Base-by-base conservation (phyloP, 2,888 invertebrate genomes). In the Azorinus chamasolen region DNA sequence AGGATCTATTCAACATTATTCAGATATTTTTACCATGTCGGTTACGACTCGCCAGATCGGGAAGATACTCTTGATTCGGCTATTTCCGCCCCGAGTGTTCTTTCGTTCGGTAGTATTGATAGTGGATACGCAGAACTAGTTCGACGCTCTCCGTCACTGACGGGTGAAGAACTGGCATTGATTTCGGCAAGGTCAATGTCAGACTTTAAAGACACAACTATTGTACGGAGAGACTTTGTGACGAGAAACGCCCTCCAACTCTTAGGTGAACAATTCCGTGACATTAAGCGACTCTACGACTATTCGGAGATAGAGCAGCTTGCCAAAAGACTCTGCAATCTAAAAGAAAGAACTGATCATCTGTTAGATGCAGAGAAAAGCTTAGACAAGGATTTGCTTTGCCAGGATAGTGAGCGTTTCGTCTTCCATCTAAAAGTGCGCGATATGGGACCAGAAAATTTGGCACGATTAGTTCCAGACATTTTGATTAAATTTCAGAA, bases 261-360 rank as follows among this genome's bases (percentile, higher is more conserved):
- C 32, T 74, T 90, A 8, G 79, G 86, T 12, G 74, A 85, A 41
- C 88, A 90, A 46, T 88, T 88, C 50, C 72, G 68, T 37, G 89
- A 89, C 45, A 86, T 90, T 14, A 87, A 86, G 62, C 68, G 84
- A 14, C 69, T 90, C 14, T 90, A 89, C 58, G 90, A 90, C 61
- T 86, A 85, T 3, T 70, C 87, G 0, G 89, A 88, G 18, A 76
- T 89, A 6, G 88, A 89, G 58, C 85, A 84, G 18, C 72, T 88
- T 3, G 85, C 88, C 6, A 80, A 85, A 25, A 78, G 89, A 62
- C 68, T 90, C 20, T 83, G 84, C 3, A 86, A 83, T 43, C 55
- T 89, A 0, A 87, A 88, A 64, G 88, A 87, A 24, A 79, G 87
- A 22, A 62, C 87, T 27, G 88, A 89, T 25, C 83, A 83, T 53